Percentiles rank a stretch among this genome's conserved stretches.
Evolutionary conservation across 2,797 vertebrate genomes (phyloP).

Genomic region (Tiaroga cobitis): DNA sequence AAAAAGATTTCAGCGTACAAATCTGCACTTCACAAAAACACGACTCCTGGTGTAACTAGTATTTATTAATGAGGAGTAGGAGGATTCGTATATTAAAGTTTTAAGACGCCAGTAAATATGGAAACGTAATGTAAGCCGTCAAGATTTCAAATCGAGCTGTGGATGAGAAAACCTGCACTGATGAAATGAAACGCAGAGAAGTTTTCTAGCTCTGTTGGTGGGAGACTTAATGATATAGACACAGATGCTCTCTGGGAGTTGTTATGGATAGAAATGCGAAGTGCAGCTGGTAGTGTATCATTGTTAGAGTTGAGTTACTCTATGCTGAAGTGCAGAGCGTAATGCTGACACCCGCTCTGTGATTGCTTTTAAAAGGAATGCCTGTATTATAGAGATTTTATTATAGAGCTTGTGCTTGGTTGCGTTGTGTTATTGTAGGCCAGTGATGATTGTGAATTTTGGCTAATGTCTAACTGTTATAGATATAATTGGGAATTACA

Average conservation of each 20-base stretch:
- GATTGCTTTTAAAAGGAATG: background rate
- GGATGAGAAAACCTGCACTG: background rate
- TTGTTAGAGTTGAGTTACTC: constrained; percentile 10
- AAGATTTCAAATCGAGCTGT: background rate
- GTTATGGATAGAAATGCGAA: constrained; percentile 20
- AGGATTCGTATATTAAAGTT: background rate
- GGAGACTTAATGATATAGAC: constrained; percentile 9
- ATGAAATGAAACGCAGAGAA: background rate
- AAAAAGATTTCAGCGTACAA: background rate
- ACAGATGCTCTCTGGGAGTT: constrained; percentile 30
- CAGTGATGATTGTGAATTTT: background rate
- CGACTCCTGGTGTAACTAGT: background rate
- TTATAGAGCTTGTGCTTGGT: background rate
- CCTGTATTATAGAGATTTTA: background rate
- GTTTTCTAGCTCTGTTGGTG: background rate
- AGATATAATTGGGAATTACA: background rate
- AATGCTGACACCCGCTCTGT: background rate
- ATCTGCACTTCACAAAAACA: background rate
- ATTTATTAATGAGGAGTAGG: constrained; percentile 5
- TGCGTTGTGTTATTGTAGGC: too few relatives aligned
- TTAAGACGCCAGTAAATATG: background rate
- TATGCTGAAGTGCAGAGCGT: background rate
- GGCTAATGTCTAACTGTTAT: background rate
- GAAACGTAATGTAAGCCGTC: background rate
- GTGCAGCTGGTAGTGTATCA: background rate